phyloP scores from a whole-genome alignment of 1,140 invertebrate genomes.

The Cyclina sinensis region DNA sequence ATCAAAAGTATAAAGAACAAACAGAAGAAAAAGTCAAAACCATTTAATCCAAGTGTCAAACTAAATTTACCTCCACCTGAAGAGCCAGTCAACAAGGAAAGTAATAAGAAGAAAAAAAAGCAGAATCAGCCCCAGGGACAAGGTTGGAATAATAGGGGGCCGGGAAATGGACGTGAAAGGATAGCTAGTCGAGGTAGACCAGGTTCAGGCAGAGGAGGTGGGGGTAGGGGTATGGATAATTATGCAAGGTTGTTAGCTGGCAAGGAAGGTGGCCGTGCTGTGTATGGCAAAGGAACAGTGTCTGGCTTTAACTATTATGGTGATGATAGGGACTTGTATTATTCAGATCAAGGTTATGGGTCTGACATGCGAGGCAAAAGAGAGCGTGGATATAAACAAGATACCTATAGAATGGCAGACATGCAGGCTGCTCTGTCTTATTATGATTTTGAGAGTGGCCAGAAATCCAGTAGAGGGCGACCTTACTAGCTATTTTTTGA shows the following conservation, averaged over 20 bases:
- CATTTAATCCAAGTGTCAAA: slow-evolving; percentile 54
- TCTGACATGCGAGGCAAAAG: neutral
- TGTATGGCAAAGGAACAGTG: slow-evolving; percentile 25
- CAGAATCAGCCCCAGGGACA: neutral
- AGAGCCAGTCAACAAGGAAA: slow-evolving; percentile 18
- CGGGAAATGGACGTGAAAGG: neutral
- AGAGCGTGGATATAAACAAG: neutral
- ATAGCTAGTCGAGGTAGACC: neutral
- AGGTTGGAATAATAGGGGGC: neutral
- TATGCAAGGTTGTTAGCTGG: slow-evolving; percentile 7
- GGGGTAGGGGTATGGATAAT: neutral
- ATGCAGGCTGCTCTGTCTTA: slow-evolving; percentile 41
- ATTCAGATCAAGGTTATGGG: neutral
- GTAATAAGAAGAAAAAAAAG: slow-evolving; percentile 45
- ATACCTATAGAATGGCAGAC: slow-evolving; percentile 29
- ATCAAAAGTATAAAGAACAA: slow-evolving; percentile 53
- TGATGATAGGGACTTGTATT: slow-evolving; percentile 57
- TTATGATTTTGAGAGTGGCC: slow-evolving; percentile 20
- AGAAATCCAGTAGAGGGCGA: neutral
- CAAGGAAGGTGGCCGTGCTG: neutral
- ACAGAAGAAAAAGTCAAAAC: slow-evolving; percentile 37
- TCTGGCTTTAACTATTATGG: slow-evolving; percentile 39
- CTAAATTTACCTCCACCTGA: slow-evolving; percentile 50
- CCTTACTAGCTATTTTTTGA: slow-evolving; percentile 34
- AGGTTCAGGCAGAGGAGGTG: neutral